Base-by-base conservation (phyloP, 2,888 invertebrate species). In the Drosophila stalkeri region DNA sequence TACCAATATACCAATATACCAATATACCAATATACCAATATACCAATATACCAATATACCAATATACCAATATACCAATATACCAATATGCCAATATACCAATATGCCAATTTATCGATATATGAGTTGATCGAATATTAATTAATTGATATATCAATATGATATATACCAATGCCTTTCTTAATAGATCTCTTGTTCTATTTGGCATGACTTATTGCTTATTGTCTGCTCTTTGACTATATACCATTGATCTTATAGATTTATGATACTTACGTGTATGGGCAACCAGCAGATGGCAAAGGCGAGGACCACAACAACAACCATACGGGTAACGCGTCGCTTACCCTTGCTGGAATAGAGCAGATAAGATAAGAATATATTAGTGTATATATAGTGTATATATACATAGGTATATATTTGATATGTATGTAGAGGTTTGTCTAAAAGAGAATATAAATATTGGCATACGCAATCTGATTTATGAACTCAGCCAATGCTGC, bases 211-310 rank as follows among this genome's bases (percentile, higher is more conserved):
- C 41, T n/a, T 8, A 8, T n/a, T n/a, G n/a, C n/a, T n/a, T n/a
- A n/a, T 41, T 33, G 11, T 33, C 1, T 7, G 14, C 14, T 14
- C 2, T 14, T 6, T 7, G 6, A 16, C 3, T 47, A 16, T 18
- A 18, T 18, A 18, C 31, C 11, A 11, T 11, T 2, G 47, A 18
- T 33, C 33, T 18, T 6, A 51, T 33, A 11, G 11, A 33, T 2
- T 5, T 7, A 14, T 3, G 18, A 16, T 68, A 92, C 93, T 94
- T 87, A 98, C 96, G 94, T 98, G 98, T 91, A 99, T 97, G 33
- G 99, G 99, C 89, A 97, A 95, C 98, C 98, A 98, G 93, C 98
- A 98, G 47, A 98, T 94, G 23, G 98, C 98, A 93, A 99, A 99
- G 55, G 97, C 97, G 60, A 97, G 96, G 2, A 98, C 97, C 61